Conservation (phyloP, 2,888 invertebrate species). For the Amphiduros pacificus region DNA sequence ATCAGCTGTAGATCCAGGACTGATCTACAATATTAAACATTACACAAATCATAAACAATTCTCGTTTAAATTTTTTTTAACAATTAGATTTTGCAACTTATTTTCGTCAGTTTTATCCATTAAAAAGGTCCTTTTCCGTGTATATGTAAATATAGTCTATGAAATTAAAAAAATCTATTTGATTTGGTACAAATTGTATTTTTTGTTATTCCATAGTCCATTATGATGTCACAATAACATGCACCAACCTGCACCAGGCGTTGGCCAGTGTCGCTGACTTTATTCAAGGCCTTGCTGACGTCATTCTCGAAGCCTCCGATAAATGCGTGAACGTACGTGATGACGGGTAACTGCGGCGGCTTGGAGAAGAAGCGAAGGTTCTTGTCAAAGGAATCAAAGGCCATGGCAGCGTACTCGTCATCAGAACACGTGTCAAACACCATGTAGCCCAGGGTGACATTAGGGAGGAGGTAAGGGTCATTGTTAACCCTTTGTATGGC, state of each 20-base stretch:
- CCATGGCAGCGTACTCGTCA: not conserved
- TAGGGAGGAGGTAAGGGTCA: slow-evolving; percentile 17
- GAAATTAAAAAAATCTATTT: too few species aligned
- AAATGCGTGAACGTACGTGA: slow-evolving; percentile 17
- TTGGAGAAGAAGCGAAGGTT: slow-evolving; percentile 16
- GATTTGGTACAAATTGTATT: too few species aligned
- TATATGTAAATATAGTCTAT: too few species aligned
- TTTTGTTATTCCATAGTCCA: too few species aligned
- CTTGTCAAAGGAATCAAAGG: slow-evolving; percentile 9
- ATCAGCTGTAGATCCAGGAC: slow-evolving; percentile 6
- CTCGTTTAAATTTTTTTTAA: not conserved
- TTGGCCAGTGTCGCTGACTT: slow-evolving; percentile 6
- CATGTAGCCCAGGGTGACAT: slow-evolving; percentile 37
- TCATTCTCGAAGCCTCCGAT: slow-evolving; percentile 11
- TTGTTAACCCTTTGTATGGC: slow-evolving; percentile 20
- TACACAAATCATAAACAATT: not conserved
- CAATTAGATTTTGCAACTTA: too few species aligned
- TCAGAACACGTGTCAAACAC: slow-evolving; percentile 33
- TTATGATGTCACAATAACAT: too few species aligned
- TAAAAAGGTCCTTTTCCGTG: too few species aligned
- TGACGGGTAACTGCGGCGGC: slow-evolving; percentile 5
- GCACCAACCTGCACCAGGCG: slow-evolving; percentile 20
- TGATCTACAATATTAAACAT: slow-evolving; percentile 7
- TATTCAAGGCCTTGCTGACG: slow-evolving; percentile 10
- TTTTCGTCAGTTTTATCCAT: too few species aligned